A percentile compares a stretch with the other conserved stretches of the same genome.
These are phyloP conservation scores for Drosophila lini DNA, from an alignment of 1,140 invertebrate genomes.

Conservation along the genomic window DNA sequence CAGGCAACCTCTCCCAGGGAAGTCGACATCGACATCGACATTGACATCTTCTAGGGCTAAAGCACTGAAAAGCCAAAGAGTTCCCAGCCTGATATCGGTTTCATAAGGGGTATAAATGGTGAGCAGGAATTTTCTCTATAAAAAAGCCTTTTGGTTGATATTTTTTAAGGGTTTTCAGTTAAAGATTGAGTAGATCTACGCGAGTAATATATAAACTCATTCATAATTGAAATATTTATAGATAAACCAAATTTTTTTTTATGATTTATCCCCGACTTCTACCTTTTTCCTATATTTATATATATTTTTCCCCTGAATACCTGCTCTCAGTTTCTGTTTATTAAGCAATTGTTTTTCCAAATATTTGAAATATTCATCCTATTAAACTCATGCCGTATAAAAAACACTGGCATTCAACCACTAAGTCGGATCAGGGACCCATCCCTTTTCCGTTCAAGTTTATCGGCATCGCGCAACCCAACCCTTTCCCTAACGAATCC, in stretches of 20 bases:
- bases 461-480: slow-evolving; percentile 18
- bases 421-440: slow-evolving; percentile 43
- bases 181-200: background rate
- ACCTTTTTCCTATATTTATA: background rate
- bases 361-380: slow-evolving; percentile 35
- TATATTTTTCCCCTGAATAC: too few species aligned
- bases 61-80: too few species aligned
- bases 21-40: slow-evolving; percentile 11
- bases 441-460: slow-evolving; percentile 1
- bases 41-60: slow-evolving; percentile 1
- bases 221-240: background rate
- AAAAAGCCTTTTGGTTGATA: background rate
- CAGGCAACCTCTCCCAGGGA: slow-evolving; percentile 11
- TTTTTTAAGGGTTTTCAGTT: background rate
- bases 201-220: background rate
- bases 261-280: too few species aligned
- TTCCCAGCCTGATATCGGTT: slow-evolving; percentile 32
- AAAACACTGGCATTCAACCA: slow-evolving; percentile 14
- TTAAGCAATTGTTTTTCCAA: slow-evolving; percentile 9
- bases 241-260: too few species aligned
- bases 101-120: background rate
- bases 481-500: slow-evolving; percentile 23
- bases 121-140: background rate
- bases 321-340: background rate
- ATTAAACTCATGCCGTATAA: slow-evolving; percentile 19